Evolutionary conservation across 2,797 vertebrate species (phyloP), one percentile per base, ranked within the genome.

Genomic region (Sarcophilus harrisii): DNA sequence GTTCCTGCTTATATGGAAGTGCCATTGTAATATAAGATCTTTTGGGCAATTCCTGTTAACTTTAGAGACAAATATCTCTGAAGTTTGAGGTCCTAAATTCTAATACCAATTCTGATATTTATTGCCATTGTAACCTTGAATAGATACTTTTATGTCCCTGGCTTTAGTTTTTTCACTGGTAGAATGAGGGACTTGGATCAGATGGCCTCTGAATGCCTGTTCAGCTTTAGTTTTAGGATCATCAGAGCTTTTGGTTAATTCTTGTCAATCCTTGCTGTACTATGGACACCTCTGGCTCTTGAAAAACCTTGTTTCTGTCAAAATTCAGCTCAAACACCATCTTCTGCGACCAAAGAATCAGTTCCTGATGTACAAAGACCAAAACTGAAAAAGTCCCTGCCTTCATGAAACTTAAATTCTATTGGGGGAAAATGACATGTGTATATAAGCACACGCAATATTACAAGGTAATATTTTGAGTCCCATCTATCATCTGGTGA

Each of bases 11-110:
- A 60, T 0, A 45, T 49, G 18, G 52, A 93, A 45, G 12, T 27
- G 73, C 58, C 66, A 81, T 57, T 29, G 54, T 89, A 95, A 94
- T 13, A 81, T 13, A 94, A n/a, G n/a, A 95, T 94, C 5, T 49
- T 93, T 28, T 92, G 14, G 49, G n/a, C 91, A 92, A 60, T 87
- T 18, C 57, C 58, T 92, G 14, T 96, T 27, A 91, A 52, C 90
- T 96, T n/a, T 93, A 49, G 92, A 91, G 18, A 81, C 66, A 6
- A 21, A 3, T 73, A 21, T 38, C n/a, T 81, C 66, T 73, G 16
- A n/a, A 73, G 18, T 73, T n/a, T 45, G 38, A 81, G n/a, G 16
- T 21, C n/a, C 3, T 8, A n/a, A n/a, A 38, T 24, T 81, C 73
- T 24, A 81, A 45, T 81, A 2, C 38, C 73, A 1, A 1, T n/a